phyloP scores from a whole-genome alignment of 2,797 vertebrate genomes.

The Salarias fasciatus region DNA sequence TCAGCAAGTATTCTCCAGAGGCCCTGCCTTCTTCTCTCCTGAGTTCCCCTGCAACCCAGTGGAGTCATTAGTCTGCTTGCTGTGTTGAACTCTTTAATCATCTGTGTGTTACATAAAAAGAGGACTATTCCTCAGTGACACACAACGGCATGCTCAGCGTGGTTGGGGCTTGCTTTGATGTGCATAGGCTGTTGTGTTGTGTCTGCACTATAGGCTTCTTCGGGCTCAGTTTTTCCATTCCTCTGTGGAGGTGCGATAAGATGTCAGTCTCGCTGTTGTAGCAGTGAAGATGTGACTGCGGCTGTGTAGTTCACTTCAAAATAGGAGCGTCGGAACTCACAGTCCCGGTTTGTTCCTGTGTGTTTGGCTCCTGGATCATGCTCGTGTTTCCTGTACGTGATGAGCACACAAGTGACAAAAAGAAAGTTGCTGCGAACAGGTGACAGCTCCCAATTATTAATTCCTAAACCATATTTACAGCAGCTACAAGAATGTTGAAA shows the following conservation, averaged over 20 bases:
- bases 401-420: slow-evolving; percentile 4
- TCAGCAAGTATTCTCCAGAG: slow-evolving; percentile 77
- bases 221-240: slow-evolving; percentile 66
- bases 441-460: background rate
- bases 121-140: slow-evolving; percentile 80
- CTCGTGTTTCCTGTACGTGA: slow-evolving; percentile 5
- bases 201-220: slow-evolving; percentile 71
- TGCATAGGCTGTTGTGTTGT: slow-evolving; percentile 75
- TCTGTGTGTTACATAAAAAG: slow-evolving; percentile 84
- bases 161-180: slow-evolving; percentile 78
- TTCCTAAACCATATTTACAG: background rate
- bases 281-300: slow-evolving; percentile 53
- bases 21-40: slow-evolving; percentile 74
- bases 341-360: slow-evolving; percentile 30
- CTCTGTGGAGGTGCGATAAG: slow-evolving; percentile 70
- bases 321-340: slow-evolving; percentile 39
- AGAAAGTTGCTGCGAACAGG: background rate
- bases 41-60: slow-evolving; percentile 80
- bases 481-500: slow-evolving; percentile 3
- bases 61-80: slow-evolving; percentile 85
- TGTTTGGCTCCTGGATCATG: slow-evolving; percentile 10
- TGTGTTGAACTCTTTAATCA: slow-evolving; percentile 87
- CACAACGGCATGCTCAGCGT: slow-evolving; percentile 71
- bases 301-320: slow-evolving; percentile 47
- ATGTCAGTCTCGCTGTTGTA: slow-evolving; percentile 69